phyloP scores from a whole-genome alignment of 1,140 invertebrate species.

The Heliothis subflexa region DNA sequence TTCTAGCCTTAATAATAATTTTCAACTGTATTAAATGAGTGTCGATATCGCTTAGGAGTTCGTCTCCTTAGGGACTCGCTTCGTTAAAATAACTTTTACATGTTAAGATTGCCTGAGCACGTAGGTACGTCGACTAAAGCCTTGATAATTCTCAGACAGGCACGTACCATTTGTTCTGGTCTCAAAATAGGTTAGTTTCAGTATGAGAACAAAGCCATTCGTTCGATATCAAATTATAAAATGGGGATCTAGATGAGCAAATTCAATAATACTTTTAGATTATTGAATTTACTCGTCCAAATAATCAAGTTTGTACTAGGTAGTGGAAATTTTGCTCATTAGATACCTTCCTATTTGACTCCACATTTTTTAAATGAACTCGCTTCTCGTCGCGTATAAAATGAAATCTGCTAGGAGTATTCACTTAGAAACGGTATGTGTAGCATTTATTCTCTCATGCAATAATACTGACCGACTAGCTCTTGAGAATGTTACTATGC shows the following conservation, averaged over 20 bases:
- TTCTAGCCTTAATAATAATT: no score
- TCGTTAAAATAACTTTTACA: constrained; percentile 31
- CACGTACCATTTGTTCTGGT: constrained; percentile 34
- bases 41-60: background rate
- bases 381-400: background rate
- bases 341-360: constrained; percentile 11
- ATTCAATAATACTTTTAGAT: constrained; percentile 33
- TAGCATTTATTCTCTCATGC: background rate
- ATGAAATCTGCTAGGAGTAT: background rate
- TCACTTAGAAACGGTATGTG: background rate
- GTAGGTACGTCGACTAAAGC: background rate
- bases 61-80: background rate
- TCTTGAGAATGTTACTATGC: constrained; percentile 1
- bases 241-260: constrained; percentile 15
- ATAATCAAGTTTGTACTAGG: constrained; percentile 13
- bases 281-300: constrained; percentile 22
- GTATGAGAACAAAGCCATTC: constrained; percentile 36
- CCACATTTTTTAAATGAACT: background rate
- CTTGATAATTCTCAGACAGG: constrained; percentile 30
- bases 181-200: constrained; percentile 42
- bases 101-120: constrained; percentile 13
- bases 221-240: constrained; percentile 44
- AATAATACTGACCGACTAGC: constrained; percentile 5
- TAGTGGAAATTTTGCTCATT: constrained; percentile 16
- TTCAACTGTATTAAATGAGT: background rate